Conservation (phyloP, 1,140 invertebrate genomes). For the Drosophila lacteicornis region DNA sequence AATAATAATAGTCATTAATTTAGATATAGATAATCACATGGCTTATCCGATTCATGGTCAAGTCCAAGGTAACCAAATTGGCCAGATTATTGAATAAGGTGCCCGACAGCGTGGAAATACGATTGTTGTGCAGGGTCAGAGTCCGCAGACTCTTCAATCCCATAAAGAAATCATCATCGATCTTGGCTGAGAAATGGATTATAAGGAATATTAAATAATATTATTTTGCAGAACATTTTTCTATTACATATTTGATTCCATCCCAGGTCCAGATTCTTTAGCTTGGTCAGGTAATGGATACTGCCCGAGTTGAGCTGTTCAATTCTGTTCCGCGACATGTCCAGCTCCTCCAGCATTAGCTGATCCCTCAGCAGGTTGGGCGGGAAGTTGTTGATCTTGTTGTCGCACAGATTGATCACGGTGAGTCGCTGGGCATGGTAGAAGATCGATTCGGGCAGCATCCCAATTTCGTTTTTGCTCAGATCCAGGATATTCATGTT, state of each 20-base stretch:
- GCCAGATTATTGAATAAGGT: slow-evolving; percentile 86
- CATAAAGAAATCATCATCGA: slow-evolving; percentile 86
- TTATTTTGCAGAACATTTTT: no score
- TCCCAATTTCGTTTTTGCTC: slow-evolving; percentile 89
- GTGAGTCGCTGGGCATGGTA: slow-evolving; percentile 87
- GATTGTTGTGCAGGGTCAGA: slow-evolving; percentile 88
- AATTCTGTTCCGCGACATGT: slow-evolving; percentile 88
- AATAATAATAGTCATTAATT: not conserved
- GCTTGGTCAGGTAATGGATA: slow-evolving; percentile 86
- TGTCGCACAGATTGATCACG: slow-evolving; percentile 90
- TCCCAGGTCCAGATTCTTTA: slow-evolving; percentile 87
- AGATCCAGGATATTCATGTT: slow-evolving; percentile 90
- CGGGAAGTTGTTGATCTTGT: slow-evolving; percentile 87
- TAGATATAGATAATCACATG: slow-evolving; percentile 37
- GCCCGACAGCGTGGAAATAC: slow-evolving; percentile 86
- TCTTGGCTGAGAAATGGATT: slow-evolving; percentile 45
- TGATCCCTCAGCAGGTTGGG: slow-evolving; percentile 85
- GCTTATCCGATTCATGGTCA: slow-evolving; percentile 87
- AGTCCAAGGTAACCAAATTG: slow-evolving; percentile 86
- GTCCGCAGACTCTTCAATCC: slow-evolving; percentile 87
- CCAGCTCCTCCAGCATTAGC: slow-evolving; percentile 86
- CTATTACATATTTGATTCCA: slow-evolving; percentile 85
- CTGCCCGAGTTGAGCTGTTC: slow-evolving; percentile 86
- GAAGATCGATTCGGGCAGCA: slow-evolving; percentile 88
- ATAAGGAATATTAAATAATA: not conserved